These are phyloP conservation scores for Pocillopora damicornis DNA, from an alignment of 64 coral and sea anemone genomes.

Conservation along the genomic window DNA sequence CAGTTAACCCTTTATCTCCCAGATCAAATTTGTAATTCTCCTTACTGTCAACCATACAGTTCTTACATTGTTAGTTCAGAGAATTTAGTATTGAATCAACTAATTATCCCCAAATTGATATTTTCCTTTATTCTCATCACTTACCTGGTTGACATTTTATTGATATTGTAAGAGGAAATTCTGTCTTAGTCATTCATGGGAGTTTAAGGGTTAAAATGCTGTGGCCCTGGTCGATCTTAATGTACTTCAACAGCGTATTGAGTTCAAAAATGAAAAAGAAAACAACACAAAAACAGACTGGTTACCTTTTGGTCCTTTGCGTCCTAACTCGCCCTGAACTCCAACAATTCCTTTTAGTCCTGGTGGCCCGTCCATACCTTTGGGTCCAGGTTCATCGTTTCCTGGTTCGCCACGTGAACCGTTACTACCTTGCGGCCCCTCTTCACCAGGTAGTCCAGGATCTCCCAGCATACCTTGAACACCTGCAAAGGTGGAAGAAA, in stretches of 20 bases:
- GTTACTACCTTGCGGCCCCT: conserved; percentile 31
- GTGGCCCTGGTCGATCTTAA: too few relatives aligned
- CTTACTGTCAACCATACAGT: too few relatives aligned
- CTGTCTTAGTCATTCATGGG: too few relatives aligned
- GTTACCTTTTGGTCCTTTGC: conserved; percentile 58
- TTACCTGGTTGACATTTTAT: too few relatives aligned
- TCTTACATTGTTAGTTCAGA: too few relatives aligned
- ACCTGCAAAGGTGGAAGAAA: conserved; percentile 2
- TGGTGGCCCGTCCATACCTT: conserved; percentile 69
- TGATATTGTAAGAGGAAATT: too few relatives aligned
- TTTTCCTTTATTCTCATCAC: too few relatives aligned
- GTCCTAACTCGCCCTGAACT: conserved; percentile 35
- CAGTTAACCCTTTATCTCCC: too few relatives aligned
- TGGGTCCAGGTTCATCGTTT: conserved; percentile 10
- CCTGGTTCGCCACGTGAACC: conserved; percentile 16
- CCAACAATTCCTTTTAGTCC: conserved; percentile 47
- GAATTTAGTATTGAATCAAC: too few relatives aligned
- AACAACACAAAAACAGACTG: neutral
- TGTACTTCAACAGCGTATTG: neutral
- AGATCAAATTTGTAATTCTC: too few relatives aligned
- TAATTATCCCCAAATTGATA: too few relatives aligned
- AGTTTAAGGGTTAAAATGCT: too few relatives aligned
- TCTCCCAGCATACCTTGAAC: conserved; percentile 28
- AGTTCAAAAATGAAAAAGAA: neutral
- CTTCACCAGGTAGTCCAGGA: conserved; percentile 31